Evolutionary conservation across 2,797 vertebrate genomes (phyloP).

Genomic region (Pipistrellus pygmaeus): DNA sequence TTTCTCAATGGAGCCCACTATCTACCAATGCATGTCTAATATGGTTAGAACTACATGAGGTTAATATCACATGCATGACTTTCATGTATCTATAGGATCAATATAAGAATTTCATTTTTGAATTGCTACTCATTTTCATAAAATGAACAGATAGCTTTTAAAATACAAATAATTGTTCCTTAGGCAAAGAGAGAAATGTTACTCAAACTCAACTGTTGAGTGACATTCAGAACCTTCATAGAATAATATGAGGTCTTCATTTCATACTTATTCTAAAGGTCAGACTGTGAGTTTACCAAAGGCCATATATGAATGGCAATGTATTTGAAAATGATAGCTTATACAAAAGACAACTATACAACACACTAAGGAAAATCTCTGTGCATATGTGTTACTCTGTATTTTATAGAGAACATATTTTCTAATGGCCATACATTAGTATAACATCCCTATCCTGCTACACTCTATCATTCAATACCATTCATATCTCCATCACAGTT

Average conservation of each 20-base stretch:
- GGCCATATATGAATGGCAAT: background rate
- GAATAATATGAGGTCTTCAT: background rate
- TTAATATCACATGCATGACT: background rate
- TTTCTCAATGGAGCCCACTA: background rate
- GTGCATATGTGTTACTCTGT: background rate
- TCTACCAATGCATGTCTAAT: background rate
- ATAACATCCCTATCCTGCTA: background rate
- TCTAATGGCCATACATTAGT: background rate
- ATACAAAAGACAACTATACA: background rate
- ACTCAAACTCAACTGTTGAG: background rate
- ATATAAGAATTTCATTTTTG: background rate
- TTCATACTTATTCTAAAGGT: constrained; percentile 40
- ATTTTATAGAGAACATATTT: background rate
- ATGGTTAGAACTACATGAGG: background rate
- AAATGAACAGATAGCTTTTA: constrained; percentile 9
- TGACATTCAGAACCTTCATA: background rate
- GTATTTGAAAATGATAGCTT: background rate
- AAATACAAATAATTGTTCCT: background rate
- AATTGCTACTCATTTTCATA: constrained; percentile 17
- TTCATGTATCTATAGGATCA: background rate
- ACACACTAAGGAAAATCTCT: background rate
- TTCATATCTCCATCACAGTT: background rate
- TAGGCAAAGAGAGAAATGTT: background rate
- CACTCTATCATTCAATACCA: background rate
- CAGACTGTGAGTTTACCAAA: constrained; percentile 10